Base-by-base conservation (phyloP, 2,888 invertebrate genomes). In the Agrochola circellaris region DNA sequence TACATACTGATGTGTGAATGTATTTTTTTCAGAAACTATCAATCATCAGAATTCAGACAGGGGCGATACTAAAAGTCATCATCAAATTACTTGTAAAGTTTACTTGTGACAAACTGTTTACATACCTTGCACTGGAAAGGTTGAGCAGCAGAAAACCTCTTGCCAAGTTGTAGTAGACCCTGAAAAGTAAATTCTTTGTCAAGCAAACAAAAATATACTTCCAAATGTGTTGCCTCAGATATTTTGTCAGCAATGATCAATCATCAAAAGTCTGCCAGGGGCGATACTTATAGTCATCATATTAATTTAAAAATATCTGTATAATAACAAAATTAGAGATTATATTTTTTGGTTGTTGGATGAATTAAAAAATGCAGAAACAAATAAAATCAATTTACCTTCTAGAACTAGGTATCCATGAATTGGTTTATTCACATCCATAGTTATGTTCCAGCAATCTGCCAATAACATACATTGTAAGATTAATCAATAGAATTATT, bases 21-120 rank as follows among this genome's bases (percentile, higher is more conserved):
- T 30, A 13, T 54, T 5, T 70, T 11, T n/a, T 66, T 92, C 91
- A 93, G 92, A 71, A 83, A 75, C 51, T 80, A 93, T 93, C 92
- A 88, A 91, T 92, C 92, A 92, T 89, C 93, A 93, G 75, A 85
- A 77, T 56, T 93, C 93, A 92, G 93, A 88, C 83, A 92, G 93
- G 92, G 92, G 92, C 90, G 91, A 92, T 92, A 91, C 91, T 83
- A 82, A 68, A 79, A 70, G 85, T 89, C 91, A 92, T 91, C 90
- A 78, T 72, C 1, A 69, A 72, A 20, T 9, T 38, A 17, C 6
- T 11, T 38, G 3, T 0, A 15, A 38, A 70, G 13, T 66, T 26
- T 7, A 70, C 1, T 51, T 51, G 11, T 34, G 7, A 56, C 15
- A 51, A 23, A 9, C 30, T 67, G 51, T 51, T 67, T 23, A 51